These are phyloP conservation scores for Armadillidium nasatum DNA, from an alignment of 1,140 invertebrate genomes.

Conservation along the genomic window DNA sequence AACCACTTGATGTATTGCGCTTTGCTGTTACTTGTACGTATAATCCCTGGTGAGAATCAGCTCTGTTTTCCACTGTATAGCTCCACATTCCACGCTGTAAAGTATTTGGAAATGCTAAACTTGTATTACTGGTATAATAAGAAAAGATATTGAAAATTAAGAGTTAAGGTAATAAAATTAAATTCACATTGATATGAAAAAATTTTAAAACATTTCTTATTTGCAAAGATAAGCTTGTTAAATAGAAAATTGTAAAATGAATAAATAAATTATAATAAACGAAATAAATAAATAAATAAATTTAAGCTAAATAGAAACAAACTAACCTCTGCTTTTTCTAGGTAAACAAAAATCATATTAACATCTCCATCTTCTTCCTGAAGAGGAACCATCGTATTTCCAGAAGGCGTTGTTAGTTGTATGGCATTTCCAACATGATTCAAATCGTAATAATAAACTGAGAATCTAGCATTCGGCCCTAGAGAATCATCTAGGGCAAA, in stretches of 20 bases:
- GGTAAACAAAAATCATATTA: conserved; percentile 33
- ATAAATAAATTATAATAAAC: not conserved
- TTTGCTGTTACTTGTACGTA: conserved; percentile 33
- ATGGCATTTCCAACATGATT: conserved; percentile 38
- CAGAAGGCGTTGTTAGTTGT: conserved; percentile 31
- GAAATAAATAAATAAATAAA: not conserved
- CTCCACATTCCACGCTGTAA: conserved; percentile 30
- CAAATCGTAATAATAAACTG: conserved; percentile 33
- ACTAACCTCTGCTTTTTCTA: conserved; percentile 36
- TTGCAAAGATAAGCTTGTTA: too few relatives aligned
- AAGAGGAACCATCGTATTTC: conserved; percentile 23
- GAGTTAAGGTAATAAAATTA: too few relatives aligned
- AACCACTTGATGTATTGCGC: conserved; percentile 22
- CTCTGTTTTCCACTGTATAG: conserved; percentile 32
- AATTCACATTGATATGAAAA: too few relatives aligned
- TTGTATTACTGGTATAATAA: not conserved
- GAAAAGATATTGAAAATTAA: too few relatives aligned
- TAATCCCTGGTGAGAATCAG: conserved; percentile 31
- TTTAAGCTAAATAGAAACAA: not conserved
- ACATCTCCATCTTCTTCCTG: conserved; percentile 37
- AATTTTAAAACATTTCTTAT: too few relatives aligned
- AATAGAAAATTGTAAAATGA: too few relatives aligned
- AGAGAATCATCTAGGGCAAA: conserved; percentile 33
- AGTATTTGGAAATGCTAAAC: not conserved
- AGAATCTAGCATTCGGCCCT: conserved; percentile 32